phyloP scores from a whole-genome alignment of 2,797 vertebrate species.

The Tamandua tetradactyla region DNA sequence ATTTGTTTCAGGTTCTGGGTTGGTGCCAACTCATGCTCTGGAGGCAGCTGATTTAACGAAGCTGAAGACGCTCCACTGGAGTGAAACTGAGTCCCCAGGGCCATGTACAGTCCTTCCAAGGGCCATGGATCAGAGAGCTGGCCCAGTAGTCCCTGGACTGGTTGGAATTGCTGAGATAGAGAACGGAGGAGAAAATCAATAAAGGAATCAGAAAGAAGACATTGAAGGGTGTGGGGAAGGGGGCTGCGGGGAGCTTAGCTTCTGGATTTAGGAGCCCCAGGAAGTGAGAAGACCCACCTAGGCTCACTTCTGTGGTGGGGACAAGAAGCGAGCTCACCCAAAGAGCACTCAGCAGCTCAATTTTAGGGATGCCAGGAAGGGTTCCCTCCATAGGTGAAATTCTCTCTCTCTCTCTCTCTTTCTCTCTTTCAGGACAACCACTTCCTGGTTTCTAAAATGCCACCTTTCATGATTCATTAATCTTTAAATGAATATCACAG shows the following conservation, averaged over 20 bases:
- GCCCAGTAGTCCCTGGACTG: neutral
- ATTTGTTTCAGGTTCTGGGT: neutral
- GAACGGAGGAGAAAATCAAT: neutral
- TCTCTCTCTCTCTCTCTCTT: neutral
- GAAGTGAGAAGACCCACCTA: accelerated
- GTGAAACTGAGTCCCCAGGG: slow-evolving; percentile 19
- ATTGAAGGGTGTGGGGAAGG: neutral
- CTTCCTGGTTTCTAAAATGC: neutral
- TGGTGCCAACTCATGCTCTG: neutral
- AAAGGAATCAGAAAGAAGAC: neutral
- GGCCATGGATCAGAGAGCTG: neutral
- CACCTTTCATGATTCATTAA: neutral
- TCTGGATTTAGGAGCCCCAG: neutral
- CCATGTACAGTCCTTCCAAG: neutral
- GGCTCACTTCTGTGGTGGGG: neutral
- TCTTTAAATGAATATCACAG: slow-evolving; percentile 36
- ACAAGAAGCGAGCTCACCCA: neutral
- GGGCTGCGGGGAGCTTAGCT: neutral
- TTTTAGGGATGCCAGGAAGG: neutral
- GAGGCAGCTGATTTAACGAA: neutral
- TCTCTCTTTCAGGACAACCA: neutral
- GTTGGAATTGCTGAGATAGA: neutral
- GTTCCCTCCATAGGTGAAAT: neutral
- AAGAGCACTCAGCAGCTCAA: neutral
- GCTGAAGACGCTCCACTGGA: neutral